Conservation (phyloP, 2,113 vertebrate genomes). For the Edolisoma coerulescens region DNA sequence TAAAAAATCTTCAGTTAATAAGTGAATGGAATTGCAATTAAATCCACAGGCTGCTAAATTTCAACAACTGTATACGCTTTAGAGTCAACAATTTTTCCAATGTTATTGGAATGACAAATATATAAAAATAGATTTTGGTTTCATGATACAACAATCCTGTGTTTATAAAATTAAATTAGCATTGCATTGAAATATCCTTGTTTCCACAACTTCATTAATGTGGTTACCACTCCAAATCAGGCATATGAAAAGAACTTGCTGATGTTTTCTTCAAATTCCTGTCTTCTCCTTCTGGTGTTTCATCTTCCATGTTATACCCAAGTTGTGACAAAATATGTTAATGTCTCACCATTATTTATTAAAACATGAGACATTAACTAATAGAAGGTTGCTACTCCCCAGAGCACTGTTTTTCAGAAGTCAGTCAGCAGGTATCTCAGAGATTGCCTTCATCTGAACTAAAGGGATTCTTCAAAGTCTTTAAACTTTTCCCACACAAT, state of each 20-base stretch:
- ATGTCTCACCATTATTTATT: not conserved
- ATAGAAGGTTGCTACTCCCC: not conserved
- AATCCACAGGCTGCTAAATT: not conserved
- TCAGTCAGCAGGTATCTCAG: not conserved
- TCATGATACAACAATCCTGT: not conserved
- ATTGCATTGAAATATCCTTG: not conserved
- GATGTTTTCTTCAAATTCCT: not conserved
- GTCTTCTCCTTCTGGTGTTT: not conserved
- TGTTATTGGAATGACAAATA: not conserved
- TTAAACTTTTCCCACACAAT: not conserved
- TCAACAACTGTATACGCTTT: not conserved
- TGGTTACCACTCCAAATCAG: not conserved
- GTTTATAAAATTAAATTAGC: constrained; percentile 14
- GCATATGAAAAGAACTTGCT: not conserved
- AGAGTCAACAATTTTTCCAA: not conserved
- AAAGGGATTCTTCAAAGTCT: not conserved
- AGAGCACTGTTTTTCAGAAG: not conserved
- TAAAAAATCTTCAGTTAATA: not conserved
- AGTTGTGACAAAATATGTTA: not conserved
- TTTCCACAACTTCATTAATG: not conserved
- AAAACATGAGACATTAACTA: not conserved
- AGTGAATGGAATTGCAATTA: not conserved
- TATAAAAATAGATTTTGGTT: not conserved
- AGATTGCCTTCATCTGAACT: not conserved
- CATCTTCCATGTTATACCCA: not conserved